Base-by-base conservation (phyloP, 2,113 vertebrate genomes). In the Austrofundulus limnaeus region DNA sequence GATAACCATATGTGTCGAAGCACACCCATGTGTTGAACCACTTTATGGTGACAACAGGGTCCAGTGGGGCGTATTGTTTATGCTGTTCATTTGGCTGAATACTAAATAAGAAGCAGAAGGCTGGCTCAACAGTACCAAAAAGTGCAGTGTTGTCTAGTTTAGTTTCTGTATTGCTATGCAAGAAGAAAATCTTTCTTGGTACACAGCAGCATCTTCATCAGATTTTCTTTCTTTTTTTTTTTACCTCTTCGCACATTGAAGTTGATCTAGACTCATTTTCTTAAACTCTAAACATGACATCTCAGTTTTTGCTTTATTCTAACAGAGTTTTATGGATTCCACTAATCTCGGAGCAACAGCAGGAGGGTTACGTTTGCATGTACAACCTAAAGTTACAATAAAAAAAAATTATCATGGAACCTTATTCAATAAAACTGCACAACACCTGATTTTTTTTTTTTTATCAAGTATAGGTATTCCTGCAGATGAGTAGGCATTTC, bases 1-100 rank as follows among this genome's bases (percentile, higher is more conserved):
- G 31, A 79, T 63, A 51, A 68, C 25, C 1, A 2, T 39, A 57
- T 68, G 68, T 66, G 65, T 50, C 52, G 71, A 46, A 51, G 54
- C 68, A 75, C 72, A 77, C 78, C 73, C 60, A 66, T 81, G 84
- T 68, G 74, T 63, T 67, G 69, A 76, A 83, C 70, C 55, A 71
- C 59, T 65, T 71, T 55, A 17, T 67, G 53, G 51, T 54, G 61
- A 78, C 81, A 82, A 86, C 80, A 71, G 67, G 83, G 62, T 82
- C 85, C 78, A 49, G 34, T 48, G 80, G 73, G 77, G 24, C 52
- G 42, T 52, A 68, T 76, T 74, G 75, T 77, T 83, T 69, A 59
- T 72, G 58, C 58, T 51, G 56, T 47, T 85, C 57, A 57, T 74
- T 81, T 56, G 63, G 48, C 58, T 76, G 80, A 72, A 76, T 72